Evolutionary conservation across 2,888 invertebrate genomes (phyloP).

Genomic region (Apotomis turbidana): DNA sequence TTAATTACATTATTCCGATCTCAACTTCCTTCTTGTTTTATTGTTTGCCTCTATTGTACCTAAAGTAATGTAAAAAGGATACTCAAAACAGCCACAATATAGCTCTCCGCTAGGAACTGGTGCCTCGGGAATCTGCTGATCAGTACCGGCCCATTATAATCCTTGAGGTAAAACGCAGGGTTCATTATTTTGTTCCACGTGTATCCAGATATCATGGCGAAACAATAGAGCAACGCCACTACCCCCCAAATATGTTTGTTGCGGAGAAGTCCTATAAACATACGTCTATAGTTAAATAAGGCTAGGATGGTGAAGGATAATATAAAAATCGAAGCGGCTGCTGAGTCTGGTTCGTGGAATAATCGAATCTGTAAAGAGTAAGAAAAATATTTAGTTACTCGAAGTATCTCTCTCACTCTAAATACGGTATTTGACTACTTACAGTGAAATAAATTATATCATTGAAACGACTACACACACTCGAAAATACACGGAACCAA

Average conservation of each 20-base stretch:
- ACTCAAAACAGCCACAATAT: conserved; percentile 97
- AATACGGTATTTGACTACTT: no score
- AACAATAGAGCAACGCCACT: conserved; percentile 95
- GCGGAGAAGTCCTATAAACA: conserved; percentile 98
- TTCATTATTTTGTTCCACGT: conserved; percentile 99
- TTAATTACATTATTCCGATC: no score
- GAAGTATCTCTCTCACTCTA: no score
- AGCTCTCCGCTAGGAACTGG: conserved; percentile 98
- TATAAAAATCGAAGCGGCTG: conserved; percentile 92
- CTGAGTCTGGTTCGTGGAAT: conserved; percentile 98
- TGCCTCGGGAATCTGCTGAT: conserved; percentile 98
- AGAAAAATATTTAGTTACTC: background rate
- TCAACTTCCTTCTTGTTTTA: no score
- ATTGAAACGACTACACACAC: no score
- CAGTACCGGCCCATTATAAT: conserved; percentile 95
- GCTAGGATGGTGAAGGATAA: conserved; percentile 93
- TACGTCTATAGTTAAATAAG: conserved; percentile 95
- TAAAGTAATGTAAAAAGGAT: conserved; percentile 83
- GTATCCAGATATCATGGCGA: conserved; percentile 99
- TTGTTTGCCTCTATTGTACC: no score
- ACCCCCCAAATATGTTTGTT: conserved; percentile 98
- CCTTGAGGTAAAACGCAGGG: conserved; percentile 97
- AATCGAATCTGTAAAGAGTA: conserved; percentile 89
- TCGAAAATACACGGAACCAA: no score
- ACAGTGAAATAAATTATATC: no score